A percentile compares a stretch with the other conserved stretches of the same genome.
These are phyloP conservation scores for Entomyzon cyanotis DNA, from an alignment of 2,113 vertebrate genomes.

Conservation along the genomic window DNA sequence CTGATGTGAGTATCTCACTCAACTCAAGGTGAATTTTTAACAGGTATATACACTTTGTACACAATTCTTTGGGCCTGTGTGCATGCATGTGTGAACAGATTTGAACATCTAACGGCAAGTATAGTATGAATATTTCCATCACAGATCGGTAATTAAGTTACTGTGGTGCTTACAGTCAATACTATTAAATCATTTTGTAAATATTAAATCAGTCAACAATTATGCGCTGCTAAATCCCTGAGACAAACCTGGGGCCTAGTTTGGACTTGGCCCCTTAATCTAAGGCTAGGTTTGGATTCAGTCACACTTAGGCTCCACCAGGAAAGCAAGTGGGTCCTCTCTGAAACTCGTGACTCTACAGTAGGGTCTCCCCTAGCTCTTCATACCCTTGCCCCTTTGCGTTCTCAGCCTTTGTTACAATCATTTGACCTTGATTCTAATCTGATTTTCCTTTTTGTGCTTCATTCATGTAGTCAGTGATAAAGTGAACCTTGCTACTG, in stretches of 20 bases:
- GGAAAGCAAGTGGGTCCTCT: neutral
- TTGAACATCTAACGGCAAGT: neutral
- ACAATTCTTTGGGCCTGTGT: neutral
- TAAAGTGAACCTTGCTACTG: neutral
- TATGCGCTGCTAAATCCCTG: neutral
- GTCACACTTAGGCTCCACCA: neutral
- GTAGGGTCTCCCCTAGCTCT: neutral
- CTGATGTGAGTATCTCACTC: neutral
- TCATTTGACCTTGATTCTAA: neutral
- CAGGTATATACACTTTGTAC: neutral
- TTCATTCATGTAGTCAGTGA: neutral
- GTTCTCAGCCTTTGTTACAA: neutral
- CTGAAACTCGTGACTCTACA: neutral
- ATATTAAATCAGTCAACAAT: neutral
- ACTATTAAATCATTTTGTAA: neutral
- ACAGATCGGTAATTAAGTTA: neutral
- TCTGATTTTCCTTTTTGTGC: neutral
- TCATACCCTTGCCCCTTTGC: neutral
- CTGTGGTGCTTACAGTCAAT: neutral
- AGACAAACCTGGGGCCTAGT: neutral
- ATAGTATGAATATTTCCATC: neutral
- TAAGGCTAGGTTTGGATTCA: neutral
- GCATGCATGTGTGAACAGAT: neutral
- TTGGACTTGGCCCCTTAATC: neutral
- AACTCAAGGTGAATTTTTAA: neutral